These are phyloP conservation scores for Uropsilus gracilis DNA, from an alignment of 2,113 vertebrate genomes.

Conservation along the genomic window DNA sequence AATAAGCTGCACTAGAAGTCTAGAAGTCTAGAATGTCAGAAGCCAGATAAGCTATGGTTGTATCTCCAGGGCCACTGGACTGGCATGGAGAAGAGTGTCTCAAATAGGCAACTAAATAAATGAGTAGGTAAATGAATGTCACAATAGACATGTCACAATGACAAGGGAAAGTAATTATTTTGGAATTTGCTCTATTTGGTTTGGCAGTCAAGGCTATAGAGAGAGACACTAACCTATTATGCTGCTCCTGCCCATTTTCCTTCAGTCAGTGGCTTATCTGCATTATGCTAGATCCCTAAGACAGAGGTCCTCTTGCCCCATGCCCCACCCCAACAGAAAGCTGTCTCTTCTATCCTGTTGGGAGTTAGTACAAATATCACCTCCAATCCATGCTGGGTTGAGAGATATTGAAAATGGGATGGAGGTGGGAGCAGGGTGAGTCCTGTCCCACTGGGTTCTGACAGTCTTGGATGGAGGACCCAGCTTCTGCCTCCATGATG, in stretches of 20 bases:
- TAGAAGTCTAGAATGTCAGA: not conserved
- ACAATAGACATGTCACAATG: not conserved
- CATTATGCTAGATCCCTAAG: not conserved
- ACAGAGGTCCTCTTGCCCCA: not conserved
- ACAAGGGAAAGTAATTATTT: not conserved
- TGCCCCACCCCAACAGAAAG: fast-evolving
- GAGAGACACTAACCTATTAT: not conserved
- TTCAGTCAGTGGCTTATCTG: not conserved
- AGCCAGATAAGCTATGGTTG: not conserved
- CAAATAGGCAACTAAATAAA: not conserved
- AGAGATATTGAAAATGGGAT: not conserved
- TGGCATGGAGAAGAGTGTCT: no score
- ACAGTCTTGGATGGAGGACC: no score
- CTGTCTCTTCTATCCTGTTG: not conserved
- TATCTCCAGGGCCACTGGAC: not conserved
- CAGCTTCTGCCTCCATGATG: no score
- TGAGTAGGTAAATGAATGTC: not conserved
- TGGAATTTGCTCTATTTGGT: not conserved
- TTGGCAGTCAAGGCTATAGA: not conserved
- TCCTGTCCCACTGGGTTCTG: no score
- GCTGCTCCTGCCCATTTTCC: not conserved
- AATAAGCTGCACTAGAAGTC: no score
- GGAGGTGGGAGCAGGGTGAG: no score
- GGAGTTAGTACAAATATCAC: not conserved
- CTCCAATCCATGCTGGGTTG: not conserved